Evolutionary conservation across 1,140 invertebrate species (phyloP).

Genomic region (Phortica variegata): DNA sequence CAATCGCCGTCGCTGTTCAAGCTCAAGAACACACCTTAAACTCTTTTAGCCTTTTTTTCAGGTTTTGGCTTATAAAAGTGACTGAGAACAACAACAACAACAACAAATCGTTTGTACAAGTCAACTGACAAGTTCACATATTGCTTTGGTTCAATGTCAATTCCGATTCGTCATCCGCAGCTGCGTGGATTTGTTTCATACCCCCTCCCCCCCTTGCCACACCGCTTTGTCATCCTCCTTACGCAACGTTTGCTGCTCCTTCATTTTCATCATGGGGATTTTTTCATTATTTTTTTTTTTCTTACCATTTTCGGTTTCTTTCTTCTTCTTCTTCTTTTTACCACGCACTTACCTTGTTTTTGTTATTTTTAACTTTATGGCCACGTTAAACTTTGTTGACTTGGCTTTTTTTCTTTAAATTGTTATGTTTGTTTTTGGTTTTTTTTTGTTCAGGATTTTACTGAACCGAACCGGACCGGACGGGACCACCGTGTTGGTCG

Average conservation of each 20-base stretch:
- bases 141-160: conserved; percentile 50
- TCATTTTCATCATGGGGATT: neutral
- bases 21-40: conserved; percentile 56
- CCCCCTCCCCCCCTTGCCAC: conserved; percentile 11
- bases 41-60: conserved; percentile 18
- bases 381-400: conserved; percentile 48
- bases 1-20: conserved; percentile 26
- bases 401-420: no score
- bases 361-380: conserved; percentile 42
- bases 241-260: neutral
- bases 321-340: conserved; percentile 7
- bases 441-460: no score
- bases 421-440: no score
- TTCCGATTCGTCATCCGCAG: conserved; percentile 55
- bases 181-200: conserved; percentile 50
- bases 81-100: conserved; percentile 28
- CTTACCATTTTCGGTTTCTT: neutral
- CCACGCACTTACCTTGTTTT: conserved; percentile 14
- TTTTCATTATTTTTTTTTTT: neutral
- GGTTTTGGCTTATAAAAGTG: conserved; percentile 13
- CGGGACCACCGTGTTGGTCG: no score
- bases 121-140: neutral
- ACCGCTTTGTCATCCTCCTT: no score
- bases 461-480: no score
- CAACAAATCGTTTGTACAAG: conserved; percentile 11